Conservation (phyloP, 1,140 invertebrate species). For the Neodiprion fabricii region DNA sequence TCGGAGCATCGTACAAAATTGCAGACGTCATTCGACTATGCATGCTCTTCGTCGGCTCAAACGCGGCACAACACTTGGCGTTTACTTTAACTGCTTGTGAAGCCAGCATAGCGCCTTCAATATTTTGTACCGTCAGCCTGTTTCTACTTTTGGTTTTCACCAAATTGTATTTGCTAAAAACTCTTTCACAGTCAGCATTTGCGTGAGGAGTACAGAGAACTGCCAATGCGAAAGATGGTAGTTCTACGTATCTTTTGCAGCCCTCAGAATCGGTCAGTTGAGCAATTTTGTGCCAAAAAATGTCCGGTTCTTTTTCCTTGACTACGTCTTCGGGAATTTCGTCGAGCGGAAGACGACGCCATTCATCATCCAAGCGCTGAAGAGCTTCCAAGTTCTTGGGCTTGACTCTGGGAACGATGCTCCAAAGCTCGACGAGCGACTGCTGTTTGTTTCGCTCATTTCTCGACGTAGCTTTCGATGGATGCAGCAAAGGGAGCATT, state of each 20-base stretch:
- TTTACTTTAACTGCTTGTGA: neutral
- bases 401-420: slow-evolving; percentile 19
- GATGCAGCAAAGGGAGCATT: slow-evolving; percentile 19
- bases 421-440: slow-evolving; percentile 22
- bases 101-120: slow-evolving; percentile 15
- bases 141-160: slow-evolving; percentile 18
- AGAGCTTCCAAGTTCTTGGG: slow-evolving; percentile 18
- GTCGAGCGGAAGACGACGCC: slow-evolving; percentile 21
- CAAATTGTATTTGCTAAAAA: slow-evolving; percentile 19
- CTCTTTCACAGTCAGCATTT: slow-evolving; percentile 20
- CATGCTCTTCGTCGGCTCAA: neutral
- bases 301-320: slow-evolving; percentile 19
- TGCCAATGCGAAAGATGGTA: slow-evolving; percentile 23
- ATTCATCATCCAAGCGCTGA: slow-evolving; percentile 23
- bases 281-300: slow-evolving; percentile 25
- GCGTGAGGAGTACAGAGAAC: slow-evolving; percentile 22
- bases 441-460: slow-evolving; percentile 20
- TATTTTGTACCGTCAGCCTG: slow-evolving; percentile 3
- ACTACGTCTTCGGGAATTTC: slow-evolving; percentile 25
- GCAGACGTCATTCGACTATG: neutral
- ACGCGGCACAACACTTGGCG: slow-evolving; percentile 2
- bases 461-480: slow-evolving; percentile 18
- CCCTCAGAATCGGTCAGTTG: slow-evolving; percentile 21
- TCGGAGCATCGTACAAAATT: neutral
- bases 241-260: slow-evolving; percentile 16